Base-by-base conservation (phyloP, 2,888 invertebrate genomes). In the Drosophila pseudotakahashii region DNA sequence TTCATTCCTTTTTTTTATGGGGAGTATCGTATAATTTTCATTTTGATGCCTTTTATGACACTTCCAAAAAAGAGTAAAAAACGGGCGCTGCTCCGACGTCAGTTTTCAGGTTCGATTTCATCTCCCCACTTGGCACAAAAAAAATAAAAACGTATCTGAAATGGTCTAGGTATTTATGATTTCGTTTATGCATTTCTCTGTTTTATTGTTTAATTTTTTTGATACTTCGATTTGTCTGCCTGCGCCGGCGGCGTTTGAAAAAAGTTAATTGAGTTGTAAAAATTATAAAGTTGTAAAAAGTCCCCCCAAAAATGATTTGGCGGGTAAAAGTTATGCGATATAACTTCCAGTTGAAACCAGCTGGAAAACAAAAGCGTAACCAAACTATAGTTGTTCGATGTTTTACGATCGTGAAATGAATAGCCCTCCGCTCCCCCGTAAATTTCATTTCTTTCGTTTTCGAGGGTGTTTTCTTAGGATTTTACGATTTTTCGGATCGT, bases 221-320 rank as follows among this genome's bases (percentile, higher is more conserved):
- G 62, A 42, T 61, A 41, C 67, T 66, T 66, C 54, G 67, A 66
- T 66, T 69, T 37, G 42, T 64, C 72, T 45, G 61, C 36, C n/a
- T 55, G 66, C 13, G 34, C 48, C 76, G 82, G 66, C 83, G 75
- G 63, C 81, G 73, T 81, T 84, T 84, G 53, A 75, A 70, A 66
- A 85, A 88, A 86, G 73, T 84, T 88, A 88, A 84, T 84, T 84
- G 83, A 84, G 84, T 83, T 84, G 84, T 84, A 76, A 84, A 84
- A 84, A 84, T 84, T 84, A 84, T 84, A 88, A 84, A 84, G 84
- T 73, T 84, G 79, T 84, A 83, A 83, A 82, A 79, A 82, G 80
- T 75, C 53, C 39, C 39, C 47, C 63, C 55, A 36, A 48, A 54
- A 63, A 71, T 36, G 45, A 69, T 48, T 47, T 61, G 76, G 19